Conservation (phyloP, 2,888 invertebrate genomes). For the Ichneumon xanthorius region DNA sequence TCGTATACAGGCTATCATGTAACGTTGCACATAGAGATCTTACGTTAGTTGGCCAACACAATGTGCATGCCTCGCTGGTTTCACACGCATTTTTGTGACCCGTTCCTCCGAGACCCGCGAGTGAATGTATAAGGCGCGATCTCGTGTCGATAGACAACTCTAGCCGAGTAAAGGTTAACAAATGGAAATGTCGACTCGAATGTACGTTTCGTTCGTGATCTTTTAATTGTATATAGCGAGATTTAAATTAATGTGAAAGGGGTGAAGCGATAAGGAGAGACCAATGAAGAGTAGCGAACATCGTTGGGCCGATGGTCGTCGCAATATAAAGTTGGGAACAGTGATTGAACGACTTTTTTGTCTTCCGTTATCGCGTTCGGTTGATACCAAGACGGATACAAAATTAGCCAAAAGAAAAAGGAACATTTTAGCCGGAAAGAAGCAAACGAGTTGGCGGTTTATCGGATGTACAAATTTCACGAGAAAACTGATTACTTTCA, state of each 20-base stretch:
- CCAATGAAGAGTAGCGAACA: neutral
- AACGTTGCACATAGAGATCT: constrained; percentile 6
- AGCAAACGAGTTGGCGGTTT: neutral
- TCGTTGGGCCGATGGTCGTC: neutral
- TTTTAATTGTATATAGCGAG: neutral
- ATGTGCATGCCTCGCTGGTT: constrained; percentile 77
- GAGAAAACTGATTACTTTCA: neutral
- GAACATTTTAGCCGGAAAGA: neutral
- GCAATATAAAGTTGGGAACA: neutral
- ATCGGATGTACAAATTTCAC: neutral
- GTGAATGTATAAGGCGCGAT: constrained; percentile 71
- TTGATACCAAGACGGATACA: neutral
- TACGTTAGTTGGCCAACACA: constrained; percentile 70
- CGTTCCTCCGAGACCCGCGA: constrained; percentile 66
- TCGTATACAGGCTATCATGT: constrained; percentile 24
- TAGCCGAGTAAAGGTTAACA: constrained; percentile 63
- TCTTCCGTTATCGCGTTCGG: neutral
- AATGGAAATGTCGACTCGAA: constrained; percentile 45
- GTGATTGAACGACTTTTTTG: neutral
- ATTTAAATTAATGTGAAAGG: constrained; percentile 26
- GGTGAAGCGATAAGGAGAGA: neutral
- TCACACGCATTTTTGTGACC: constrained; percentile 76
- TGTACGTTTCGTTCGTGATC: constrained; percentile 11
- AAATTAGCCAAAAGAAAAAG: neutral
- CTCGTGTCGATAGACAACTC: constrained; percentile 52